Conservation (phyloP, 2,113 vertebrate genomes). For the Danio rerio region DNA sequence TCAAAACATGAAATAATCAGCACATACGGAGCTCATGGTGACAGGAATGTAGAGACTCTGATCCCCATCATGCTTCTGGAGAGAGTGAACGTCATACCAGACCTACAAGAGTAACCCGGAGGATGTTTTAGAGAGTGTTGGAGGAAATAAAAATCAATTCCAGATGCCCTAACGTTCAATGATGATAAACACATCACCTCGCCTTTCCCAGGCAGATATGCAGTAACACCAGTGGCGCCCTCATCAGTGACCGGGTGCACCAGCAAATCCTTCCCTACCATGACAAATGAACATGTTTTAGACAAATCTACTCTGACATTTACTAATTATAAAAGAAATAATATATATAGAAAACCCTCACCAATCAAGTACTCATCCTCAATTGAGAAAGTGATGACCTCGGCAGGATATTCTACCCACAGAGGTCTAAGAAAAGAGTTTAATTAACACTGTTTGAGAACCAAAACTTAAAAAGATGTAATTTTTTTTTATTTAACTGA, state of each 20-base stretch:
- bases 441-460: background rate
- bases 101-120: constrained; percentile 70
- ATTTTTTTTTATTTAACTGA: too few species aligned
- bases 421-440: constrained; percentile 74
- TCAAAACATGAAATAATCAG: background rate
- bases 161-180: background rate
- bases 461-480: too few species aligned
- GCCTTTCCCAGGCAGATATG: constrained; percentile 86
- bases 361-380: constrained; percentile 89
- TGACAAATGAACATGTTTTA: background rate
- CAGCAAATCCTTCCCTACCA: constrained; percentile 82
- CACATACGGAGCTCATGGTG: constrained; percentile 73
- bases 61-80: constrained; percentile 84
- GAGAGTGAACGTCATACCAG: constrained; percentile 86
- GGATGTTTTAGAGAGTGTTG: too few species aligned
- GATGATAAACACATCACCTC: constrained; percentile 71
- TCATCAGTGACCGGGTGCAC: constrained; percentile 89
- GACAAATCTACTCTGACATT: background rate
- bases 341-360: constrained; percentile 68
- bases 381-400: constrained; percentile 80
- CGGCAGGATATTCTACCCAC: constrained; percentile 88
- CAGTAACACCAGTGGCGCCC: constrained; percentile 82
- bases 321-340: background rate
- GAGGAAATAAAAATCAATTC: constrained; percentile 41
- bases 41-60: constrained; percentile 87